phyloP scores from a whole-genome alignment of 2,113 vertebrate species.

The Petrocephalus microphthalmus region DNA sequence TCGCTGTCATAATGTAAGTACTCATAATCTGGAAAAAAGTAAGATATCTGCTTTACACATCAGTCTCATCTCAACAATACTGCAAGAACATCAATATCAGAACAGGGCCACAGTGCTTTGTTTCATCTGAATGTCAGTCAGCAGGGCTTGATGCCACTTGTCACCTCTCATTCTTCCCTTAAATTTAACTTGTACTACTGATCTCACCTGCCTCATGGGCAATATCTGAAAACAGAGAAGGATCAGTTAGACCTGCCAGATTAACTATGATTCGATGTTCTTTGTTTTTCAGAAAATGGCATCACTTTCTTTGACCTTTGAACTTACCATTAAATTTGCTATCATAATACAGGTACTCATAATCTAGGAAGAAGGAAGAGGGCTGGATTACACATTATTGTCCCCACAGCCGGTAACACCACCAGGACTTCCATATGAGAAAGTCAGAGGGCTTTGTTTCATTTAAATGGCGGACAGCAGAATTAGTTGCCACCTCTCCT shows the following conservation, averaged over 20 bases:
- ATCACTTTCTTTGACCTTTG: neutral
- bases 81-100: neutral
- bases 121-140: neutral
- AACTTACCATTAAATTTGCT: neutral
- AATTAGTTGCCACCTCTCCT: neutral
- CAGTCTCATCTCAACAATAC: neutral
- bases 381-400: neutral
- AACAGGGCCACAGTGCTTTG: neutral
- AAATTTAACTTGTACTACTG: neutral
- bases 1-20: neutral
- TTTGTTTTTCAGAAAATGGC: neutral
- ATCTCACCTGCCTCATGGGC: constrained; percentile 56
- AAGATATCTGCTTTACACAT: neutral
- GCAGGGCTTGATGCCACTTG: neutral
- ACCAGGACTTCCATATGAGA: neutral
- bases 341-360: neutral
- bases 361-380: neutral
- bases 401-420: neutral
- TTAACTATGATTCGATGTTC: neutral
- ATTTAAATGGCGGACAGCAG: neutral
- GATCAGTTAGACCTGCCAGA: neutral
- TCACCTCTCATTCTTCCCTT: neutral
- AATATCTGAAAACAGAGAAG: constrained; percentile 44
- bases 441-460: neutral
- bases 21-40: neutral